These are phyloP conservation scores for Euspilapteryx auroguttella DNA, from an alignment of 2,888 invertebrate genomes.

Conservation along the genomic window DNA sequence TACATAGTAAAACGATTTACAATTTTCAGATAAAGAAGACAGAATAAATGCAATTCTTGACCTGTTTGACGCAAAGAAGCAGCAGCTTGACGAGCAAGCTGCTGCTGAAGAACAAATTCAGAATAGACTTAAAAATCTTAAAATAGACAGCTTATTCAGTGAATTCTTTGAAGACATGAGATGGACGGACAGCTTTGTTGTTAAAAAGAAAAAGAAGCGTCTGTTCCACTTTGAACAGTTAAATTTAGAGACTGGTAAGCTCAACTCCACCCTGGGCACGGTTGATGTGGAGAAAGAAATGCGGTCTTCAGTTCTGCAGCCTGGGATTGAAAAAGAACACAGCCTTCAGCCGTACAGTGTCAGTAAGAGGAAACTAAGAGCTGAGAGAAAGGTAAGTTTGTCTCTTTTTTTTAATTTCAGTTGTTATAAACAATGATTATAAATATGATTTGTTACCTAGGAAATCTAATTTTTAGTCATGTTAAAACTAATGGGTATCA, in stretches of 20 bases:
- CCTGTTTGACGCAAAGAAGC: constrained; percentile 31
- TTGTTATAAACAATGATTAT: too few species aligned
- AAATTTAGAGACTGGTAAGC: constrained; percentile 33
- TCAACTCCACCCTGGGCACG: constrained; percentile 35
- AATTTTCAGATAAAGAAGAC: constrained; percentile 32
- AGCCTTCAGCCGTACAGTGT: constrained; percentile 61
- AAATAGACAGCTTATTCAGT: constrained; percentile 31
- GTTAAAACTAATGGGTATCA: too few species aligned
- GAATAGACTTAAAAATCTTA: constrained; percentile 27
- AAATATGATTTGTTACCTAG: too few species aligned
- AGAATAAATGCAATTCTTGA: constrained; percentile 23
- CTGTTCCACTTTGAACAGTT: constrained; percentile 39
- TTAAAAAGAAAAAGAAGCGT: constrained; percentile 23
- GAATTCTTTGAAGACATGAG: constrained; percentile 42
- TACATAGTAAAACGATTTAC: too few species aligned
- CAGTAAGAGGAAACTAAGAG: constrained; percentile 59
- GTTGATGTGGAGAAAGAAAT: constrained; percentile 60
- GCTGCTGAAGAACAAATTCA: constrained; percentile 25
- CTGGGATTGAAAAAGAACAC: constrained; percentile 68
- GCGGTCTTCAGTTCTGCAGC: constrained; percentile 63
- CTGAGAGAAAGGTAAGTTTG: constrained; percentile 60
- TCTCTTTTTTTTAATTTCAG: too few species aligned
- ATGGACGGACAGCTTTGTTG: constrained; percentile 27
- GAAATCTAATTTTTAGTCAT: too few species aligned
- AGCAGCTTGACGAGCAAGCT: constrained; percentile 25